Evolutionary conservation across 1,140 invertebrate genomes (phyloP).

Genomic region (Archivesica marissinica): DNA sequence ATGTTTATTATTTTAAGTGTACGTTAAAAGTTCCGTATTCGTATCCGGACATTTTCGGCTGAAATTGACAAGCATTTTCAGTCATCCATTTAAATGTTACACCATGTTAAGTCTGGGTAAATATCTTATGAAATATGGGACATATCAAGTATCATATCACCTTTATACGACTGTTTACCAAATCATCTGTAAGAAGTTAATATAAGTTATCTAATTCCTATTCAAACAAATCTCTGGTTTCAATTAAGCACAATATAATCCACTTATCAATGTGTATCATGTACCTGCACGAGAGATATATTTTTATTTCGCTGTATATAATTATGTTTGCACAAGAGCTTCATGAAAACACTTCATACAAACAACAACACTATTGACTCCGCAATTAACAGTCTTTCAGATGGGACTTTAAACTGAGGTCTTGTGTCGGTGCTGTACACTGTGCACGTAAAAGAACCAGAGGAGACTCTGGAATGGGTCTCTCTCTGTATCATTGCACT

Average conservation of each 20-base stretch:
- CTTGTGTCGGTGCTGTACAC: no score
- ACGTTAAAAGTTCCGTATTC: neutral
- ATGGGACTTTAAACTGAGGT: no score
- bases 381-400: no score
- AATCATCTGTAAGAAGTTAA: constrained; percentile 48
- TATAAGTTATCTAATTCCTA: constrained; percentile 42
- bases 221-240: constrained; percentile 3
- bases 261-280: constrained; percentile 1
- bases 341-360: no score
- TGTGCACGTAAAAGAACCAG: no score
- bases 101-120: neutral
- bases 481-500: no score
- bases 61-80: neutral
- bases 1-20: neutral
- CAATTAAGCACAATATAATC: constrained; percentile 7
- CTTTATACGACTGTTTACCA: constrained; percentile 5
- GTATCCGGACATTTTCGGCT: neutral
- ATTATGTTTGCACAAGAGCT: no score
- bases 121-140: constrained; percentile 29
- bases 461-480: no score
- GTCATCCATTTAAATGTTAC: neutral
- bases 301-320: no score
- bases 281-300: no score
- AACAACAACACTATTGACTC: no score
- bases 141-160: neutral